Evolutionary conservation across 2,888 invertebrate species (phyloP), one percentile per base, ranked within the genome.

Genomic region (Monoplex corrugatus): DNA sequence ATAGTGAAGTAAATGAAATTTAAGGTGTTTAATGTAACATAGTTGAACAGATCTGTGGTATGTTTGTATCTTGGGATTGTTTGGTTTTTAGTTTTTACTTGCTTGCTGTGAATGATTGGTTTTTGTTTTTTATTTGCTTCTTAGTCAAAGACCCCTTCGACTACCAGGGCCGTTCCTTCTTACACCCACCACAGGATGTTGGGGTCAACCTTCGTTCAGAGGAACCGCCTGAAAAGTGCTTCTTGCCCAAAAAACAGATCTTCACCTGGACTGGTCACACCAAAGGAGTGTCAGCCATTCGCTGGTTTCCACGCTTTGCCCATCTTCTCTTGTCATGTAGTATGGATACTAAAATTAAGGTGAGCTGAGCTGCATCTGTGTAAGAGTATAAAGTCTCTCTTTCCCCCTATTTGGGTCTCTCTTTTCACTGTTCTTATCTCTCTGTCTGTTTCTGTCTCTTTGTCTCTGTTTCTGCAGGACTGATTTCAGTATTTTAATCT

Each of bases 231-330:
- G 98, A 98, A 90, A 98, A 98, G 95, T 99, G 99, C 96, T 99
- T 99, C 96, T 96, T 99, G 89, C 99, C 99, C 8, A 99, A 99
- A 97, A 97, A 98, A 0, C 98, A 98, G 95, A 98, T 99, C 91
- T 98, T 98, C 96, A 98, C 98, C 0, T 99, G 99, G 99, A 97
- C 98, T 92, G 99, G 99, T 0, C 99, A 99, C 96, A 98, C 98
- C 40, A 99, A 99, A 96, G 99, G 99, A 84, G 98, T 99, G 94
- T 98, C 99, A 0, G 98, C 98, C 0, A 98, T 98, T 91, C 97
- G 98, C 89, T 99, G 99, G 98, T 98, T 99, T 95, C 99, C 99
- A 0, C 97, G 97, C 92, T 98, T 98, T 0, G 99, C 99, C 0
- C 99, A 99, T 96, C 97, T 99, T 90, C 97, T 99, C 94, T 97